Evolutionary conservation across 2,113 vertebrate genomes (phyloP).

Genomic region (Arenaria interpres): DNA sequence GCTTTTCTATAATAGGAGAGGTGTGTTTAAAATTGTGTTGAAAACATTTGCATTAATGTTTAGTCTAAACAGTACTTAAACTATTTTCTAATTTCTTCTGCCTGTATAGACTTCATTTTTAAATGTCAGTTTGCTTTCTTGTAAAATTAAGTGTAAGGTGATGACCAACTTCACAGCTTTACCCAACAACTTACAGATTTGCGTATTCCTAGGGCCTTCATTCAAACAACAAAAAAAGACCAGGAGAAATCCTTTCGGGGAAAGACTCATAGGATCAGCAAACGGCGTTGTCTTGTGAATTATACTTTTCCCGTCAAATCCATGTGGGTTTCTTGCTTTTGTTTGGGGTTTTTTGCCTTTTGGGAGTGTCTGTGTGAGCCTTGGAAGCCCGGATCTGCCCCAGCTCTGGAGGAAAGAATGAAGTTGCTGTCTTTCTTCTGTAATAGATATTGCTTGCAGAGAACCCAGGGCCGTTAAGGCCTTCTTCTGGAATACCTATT

Average conservation of each 20-base stretch:
- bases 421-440: neutral
- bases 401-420: neutral
- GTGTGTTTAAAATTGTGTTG: neutral
- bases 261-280: neutral
- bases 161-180: slow-evolving; percentile 29
- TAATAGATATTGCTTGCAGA: neutral
- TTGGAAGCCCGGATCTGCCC: neutral
- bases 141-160: neutral
- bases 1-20: neutral
- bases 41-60: slow-evolving; percentile 14
- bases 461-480: neutral
- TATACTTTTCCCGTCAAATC: neutral
- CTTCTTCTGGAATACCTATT: neutral
- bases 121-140: slow-evolving; percentile 7
- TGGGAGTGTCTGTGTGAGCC: neutral
- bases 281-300: neutral
- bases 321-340: neutral
- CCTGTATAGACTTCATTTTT: neutral
- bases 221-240: neutral
- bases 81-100: slow-evolving; percentile 29
- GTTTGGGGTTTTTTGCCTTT: neutral
- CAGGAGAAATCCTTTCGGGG: neutral
- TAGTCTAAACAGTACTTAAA: neutral
- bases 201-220: neutral
- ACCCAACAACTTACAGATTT: neutral